Conservation (phyloP, 2,797 vertebrate genomes). For the Halcyon leucocephala region DNA sequence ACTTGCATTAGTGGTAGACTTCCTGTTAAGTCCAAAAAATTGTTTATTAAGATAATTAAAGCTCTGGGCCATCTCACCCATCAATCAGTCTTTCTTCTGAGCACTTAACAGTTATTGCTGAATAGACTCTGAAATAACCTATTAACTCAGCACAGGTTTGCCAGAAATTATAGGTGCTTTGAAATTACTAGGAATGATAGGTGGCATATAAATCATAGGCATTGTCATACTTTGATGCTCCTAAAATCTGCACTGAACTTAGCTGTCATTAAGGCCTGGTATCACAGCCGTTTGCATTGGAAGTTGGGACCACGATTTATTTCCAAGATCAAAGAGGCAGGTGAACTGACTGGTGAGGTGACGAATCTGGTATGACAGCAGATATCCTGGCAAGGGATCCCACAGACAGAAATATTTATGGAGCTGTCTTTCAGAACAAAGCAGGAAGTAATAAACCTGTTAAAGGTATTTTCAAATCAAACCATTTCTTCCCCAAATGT, state of each 20-base stretch:
- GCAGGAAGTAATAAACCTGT: background rate
- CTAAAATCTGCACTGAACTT: slow-evolving; percentile 27
- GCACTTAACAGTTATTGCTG: slow-evolving; percentile 53
- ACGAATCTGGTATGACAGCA: background rate
- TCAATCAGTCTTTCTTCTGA: slow-evolving; percentile 49
- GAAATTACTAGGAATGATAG: slow-evolving; percentile 52
- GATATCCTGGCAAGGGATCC: background rate
- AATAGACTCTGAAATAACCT: slow-evolving; percentile 33
- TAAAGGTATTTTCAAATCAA: background rate
- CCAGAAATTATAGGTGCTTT: slow-evolving; percentile 54
- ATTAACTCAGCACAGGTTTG: slow-evolving; percentile 36
- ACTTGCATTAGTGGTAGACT: background rate
- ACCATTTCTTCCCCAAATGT: background rate
- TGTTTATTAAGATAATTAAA: slow-evolving; percentile 57
- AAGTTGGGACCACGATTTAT: background rate
- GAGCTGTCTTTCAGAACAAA: slow-evolving; percentile 31
- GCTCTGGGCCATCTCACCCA: slow-evolving; percentile 45
- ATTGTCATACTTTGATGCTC: slow-evolving; percentile 13
- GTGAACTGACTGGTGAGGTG: slow-evolving; percentile 8
- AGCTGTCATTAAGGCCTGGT: slow-evolving; percentile 22
- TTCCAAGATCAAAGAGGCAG: slow-evolving; percentile 32
- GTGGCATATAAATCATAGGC: slow-evolving; percentile 49
- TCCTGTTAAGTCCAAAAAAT: slow-evolving; percentile 19
- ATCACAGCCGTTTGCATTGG: background rate
- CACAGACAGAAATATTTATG: background rate